A percentile compares a stretch with the other conserved stretches of the same genome.
These are phyloP conservation scores for Drosophila virilis DNA, from an alignment of 1,140 invertebrate species.

Conservation along the genomic window DNA sequence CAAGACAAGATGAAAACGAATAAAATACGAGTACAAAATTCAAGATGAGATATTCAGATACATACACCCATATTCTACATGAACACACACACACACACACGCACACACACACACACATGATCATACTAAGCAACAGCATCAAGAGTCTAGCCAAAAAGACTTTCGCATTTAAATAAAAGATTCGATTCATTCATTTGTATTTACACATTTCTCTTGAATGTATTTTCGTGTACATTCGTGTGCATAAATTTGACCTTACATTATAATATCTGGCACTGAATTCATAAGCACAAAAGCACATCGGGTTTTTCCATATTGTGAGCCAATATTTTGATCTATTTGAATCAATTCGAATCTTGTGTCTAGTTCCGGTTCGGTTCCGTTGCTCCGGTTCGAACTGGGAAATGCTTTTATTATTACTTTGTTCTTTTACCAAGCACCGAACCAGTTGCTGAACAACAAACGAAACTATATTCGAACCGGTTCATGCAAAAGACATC, in stretches of 20 bases:
- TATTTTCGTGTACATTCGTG: slow-evolving; percentile 5
- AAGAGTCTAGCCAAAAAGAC: slow-evolving; percentile 27
- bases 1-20: slow-evolving; percentile 30
- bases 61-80: slow-evolving; percentile 36
- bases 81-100: slow-evolving; percentile 1
- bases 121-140: slow-evolving; percentile 12
- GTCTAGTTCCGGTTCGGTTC: no score
- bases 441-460: no score
- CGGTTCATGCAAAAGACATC: no score
- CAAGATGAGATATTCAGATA: slow-evolving; percentile 50
- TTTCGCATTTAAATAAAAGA: slow-evolving; percentile 42
- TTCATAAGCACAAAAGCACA: background rate
- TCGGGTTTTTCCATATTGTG: background rate
- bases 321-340: background rate
- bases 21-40: slow-evolving; percentile 44
- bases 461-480: no score
- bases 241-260: slow-evolving; percentile 31
- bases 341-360: background rate
- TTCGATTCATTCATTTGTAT: slow-evolving; percentile 45
- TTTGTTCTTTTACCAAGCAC: no score
- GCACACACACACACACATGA: background rate
- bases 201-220: slow-evolving; percentile 3
- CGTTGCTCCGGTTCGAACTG: no score
- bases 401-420: no score
- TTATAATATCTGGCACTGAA: slow-evolving; percentile 18